Evolutionary conservation across 2,113 vertebrate species (phyloP).

Genomic region (Salminus brasiliensis): DNA sequence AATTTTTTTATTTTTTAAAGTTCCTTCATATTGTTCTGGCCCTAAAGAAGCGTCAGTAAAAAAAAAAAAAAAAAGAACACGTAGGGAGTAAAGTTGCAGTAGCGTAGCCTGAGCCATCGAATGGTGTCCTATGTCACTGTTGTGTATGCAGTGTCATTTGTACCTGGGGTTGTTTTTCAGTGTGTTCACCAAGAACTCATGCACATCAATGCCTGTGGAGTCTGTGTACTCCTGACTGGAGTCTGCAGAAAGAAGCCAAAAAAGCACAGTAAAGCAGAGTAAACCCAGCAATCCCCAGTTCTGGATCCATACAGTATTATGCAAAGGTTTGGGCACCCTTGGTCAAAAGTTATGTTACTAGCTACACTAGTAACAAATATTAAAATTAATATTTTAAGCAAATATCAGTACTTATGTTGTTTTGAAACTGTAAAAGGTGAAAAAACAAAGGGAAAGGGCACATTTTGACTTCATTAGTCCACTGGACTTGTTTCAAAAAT

Average conservation of each 20-base stretch:
- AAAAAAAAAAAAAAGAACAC: neutral
- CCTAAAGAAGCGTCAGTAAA: neutral
- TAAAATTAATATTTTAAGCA: too few relatives aligned
- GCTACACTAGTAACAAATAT: too few relatives aligned
- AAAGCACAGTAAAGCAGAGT: neutral
- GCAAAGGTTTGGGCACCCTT: too few relatives aligned
- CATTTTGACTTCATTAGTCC: too few relatives aligned
- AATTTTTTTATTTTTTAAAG: too few relatives aligned
- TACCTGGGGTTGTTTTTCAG: constrained; percentile 99
- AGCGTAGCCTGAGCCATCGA: neutral
- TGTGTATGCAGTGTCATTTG: neutral
- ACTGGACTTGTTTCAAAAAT: too few relatives aligned
- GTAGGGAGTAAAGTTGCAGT: neutral
- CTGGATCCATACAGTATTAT: neutral
- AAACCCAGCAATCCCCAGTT: neutral
- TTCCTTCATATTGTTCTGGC: neutral
- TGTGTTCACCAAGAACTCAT: constrained; percentile 99
- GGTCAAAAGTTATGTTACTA: too few relatives aligned
- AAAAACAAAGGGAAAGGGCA: too few relatives aligned
- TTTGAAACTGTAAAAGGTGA: too few relatives aligned
- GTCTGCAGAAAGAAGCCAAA: constrained; percentile 74
- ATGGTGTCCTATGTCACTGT: neutral
- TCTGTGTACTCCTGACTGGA: constrained; percentile 99
- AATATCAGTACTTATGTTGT: too few relatives aligned
- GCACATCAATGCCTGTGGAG: constrained; percentile 98